These are phyloP conservation scores for Pterostichus madidus DNA, from an alignment of 2,888 invertebrate genomes.

Conservation along the genomic window DNA sequence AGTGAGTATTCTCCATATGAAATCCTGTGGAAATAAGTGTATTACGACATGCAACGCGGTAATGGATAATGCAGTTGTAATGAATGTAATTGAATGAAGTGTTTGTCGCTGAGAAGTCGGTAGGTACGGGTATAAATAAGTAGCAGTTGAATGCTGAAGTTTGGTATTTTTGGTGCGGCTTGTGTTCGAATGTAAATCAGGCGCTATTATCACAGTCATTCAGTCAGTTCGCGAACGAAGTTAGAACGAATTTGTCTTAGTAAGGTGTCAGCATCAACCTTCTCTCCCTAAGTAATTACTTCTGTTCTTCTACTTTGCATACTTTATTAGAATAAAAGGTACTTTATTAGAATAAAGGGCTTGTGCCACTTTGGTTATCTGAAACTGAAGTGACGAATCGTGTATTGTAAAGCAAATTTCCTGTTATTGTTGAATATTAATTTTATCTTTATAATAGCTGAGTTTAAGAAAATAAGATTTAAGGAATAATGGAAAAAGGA, in stretches of 20 bases:
- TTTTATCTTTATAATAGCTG: background rate
- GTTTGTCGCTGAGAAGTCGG: background rate
- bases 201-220: conserved; percentile 41
- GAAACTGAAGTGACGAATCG: conserved; percentile 21
- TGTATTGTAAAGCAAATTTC: conserved; percentile 4
- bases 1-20: no score
- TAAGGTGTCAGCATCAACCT: conserved; percentile 44
- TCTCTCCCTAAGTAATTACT: conserved; percentile 47
- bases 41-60: no score
- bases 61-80: no score
- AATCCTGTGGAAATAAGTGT: no score
- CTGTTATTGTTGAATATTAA: conserved; percentile 12
- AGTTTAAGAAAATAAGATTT: background rate
- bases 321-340: conserved; percentile 52
- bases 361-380: conserved; percentile 11
- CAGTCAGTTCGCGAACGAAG: conserved; percentile 45
- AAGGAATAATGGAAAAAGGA: background rate
- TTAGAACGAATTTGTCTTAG: conserved; percentile 50
- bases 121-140: conserved; percentile 11
- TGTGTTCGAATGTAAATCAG: conserved; percentile 43
- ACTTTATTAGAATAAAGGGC: conserved; percentile 31
- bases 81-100: no score
- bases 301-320: conserved; percentile 47
- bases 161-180: conserved; percentile 30
- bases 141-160: conserved; percentile 14